Percentiles rank a stretch among this genome's conserved stretches.
These are phyloP conservation scores for Aix galericulata DNA, from an alignment of 2,113 vertebrate species.

Conservation along the genomic window DNA sequence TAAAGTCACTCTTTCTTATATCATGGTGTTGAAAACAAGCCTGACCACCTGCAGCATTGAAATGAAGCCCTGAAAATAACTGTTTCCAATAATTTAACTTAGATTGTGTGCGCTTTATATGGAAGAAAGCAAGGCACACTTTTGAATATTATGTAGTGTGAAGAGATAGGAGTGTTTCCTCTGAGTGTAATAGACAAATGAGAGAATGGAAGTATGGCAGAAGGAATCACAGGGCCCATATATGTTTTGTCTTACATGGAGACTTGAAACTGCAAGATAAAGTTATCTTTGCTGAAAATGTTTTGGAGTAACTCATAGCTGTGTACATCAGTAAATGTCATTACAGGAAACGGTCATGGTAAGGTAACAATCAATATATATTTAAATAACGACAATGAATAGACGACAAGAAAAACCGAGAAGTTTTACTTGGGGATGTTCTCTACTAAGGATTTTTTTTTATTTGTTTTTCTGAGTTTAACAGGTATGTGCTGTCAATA, in stretches of 20 bases:
- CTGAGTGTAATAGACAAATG: slow-evolving; percentile 1
- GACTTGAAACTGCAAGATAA: background rate
- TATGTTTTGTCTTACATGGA: background rate
- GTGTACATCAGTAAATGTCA: background rate
- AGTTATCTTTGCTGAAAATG: background rate
- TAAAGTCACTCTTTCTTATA: background rate
- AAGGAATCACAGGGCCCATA: background rate
- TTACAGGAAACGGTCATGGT: background rate
- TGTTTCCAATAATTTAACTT: background rate
- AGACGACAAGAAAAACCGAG: background rate
- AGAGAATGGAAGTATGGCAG: slow-evolving; percentile 19
- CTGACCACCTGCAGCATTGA: background rate
- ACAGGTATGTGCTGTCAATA: background rate
- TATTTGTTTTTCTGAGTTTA: background rate
- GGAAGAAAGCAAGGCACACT: slow-evolving; percentile 13
- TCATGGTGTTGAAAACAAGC: background rate
- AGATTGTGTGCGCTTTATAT: background rate
- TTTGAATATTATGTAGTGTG: slow-evolving; percentile 6
- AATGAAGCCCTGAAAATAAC: background rate
- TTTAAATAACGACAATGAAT: background rate
- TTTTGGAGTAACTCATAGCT: background rate
- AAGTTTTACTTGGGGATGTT: background rate
- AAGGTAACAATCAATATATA: background rate
- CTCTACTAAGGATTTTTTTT: background rate
- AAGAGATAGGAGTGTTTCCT: slow-evolving; percentile 37